Conservation (phyloP, 92 coral and sea anemone species). For the Meandrina meandrites region DNA sequence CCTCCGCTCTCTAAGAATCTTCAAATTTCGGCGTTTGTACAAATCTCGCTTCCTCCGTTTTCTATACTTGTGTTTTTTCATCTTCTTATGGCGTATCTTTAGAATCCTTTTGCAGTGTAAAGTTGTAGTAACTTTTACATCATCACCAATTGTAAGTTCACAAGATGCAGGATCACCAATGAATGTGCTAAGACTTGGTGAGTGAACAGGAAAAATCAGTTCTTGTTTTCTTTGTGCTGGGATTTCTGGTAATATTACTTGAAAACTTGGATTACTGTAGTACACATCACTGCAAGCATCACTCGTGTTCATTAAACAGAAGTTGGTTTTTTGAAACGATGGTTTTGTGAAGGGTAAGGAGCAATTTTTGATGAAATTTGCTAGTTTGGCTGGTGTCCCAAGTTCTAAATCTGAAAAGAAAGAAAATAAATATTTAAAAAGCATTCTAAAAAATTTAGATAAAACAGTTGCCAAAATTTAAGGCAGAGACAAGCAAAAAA, state of each 20-base stretch:
- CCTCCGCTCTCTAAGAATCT: constrained; percentile 80
- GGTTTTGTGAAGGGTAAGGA: not conserved
- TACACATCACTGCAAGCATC: not conserved
- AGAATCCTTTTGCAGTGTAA: constrained; percentile 68
- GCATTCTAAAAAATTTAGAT: not conserved
- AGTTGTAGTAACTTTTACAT: not conserved
- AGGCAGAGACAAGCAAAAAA: too few species aligned
- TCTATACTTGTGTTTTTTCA: constrained; percentile 95
- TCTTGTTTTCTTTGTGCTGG: not conserved
- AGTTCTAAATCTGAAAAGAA: constrained; percentile 14
- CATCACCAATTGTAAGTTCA: constrained; percentile 40
- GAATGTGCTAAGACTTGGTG: not conserved
- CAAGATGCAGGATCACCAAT: constrained; percentile 23
- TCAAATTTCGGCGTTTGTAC: constrained; percentile 84
- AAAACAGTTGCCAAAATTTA: too few species aligned
- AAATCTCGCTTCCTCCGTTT: constrained; percentile 87
- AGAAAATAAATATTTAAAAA: not conserved
- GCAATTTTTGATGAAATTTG: not conserved
- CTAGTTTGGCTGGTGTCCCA: not conserved
- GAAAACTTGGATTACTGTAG: not conserved
- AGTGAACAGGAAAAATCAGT: constrained; percentile 4
- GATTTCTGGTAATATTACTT: not conserved
- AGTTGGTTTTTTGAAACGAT: not conserved
- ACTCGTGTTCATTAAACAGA: not conserved
- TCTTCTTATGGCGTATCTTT: constrained; percentile 84